Base-by-base conservation (phyloP, 2,888 invertebrate genomes). In the Allolobophora icterica region DNA sequence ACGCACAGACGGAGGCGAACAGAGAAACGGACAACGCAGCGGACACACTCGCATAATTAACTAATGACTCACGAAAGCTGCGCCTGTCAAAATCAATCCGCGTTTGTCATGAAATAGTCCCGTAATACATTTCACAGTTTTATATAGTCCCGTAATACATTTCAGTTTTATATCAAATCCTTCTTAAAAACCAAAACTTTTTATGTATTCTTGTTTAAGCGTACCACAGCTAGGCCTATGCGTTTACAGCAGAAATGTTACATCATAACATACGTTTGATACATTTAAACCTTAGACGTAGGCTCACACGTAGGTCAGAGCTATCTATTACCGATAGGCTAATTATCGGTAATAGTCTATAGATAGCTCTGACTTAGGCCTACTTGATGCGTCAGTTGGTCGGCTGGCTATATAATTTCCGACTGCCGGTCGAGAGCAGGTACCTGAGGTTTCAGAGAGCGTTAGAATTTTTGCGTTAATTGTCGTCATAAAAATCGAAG, bases 1-100 rank as follows among this genome's bases (percentile, higher is more conserved):
- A 71, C 71, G n/a, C n/a, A n/a, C n/a, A n/a, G n/a, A n/a, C n/a
- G n/a, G 30, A 71, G 71, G n/a, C 71, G 71, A 71, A 71, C 71
- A 71, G 71, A 71, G 71, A n/a, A n/a, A 71, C 30, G 71, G 71
- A 71, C 13, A 71, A 71, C 0, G 71, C 30, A n/a, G 71, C 71
- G 71, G n/a, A 71, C 30, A 71, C 71, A n/a, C 71, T n/a, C 71
- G 8, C n/a, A 71, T 71, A 71, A 71, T 71, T n/a, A 1, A 71
- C 71, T 11, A 71, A 8, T 71, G 71, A 71, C 71, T 71, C 71
- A 71, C 71, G 8, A 30, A n/a, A 71, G 52, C 42, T n/a, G 30
- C 17, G 30, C n/a, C 30, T n/a, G n/a, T 71, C 71, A 71, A 71
- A n/a, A 71, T 71, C 71, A 71, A 71, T 71, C 71, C 71, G 71